Evolutionary conservation across 1,140 invertebrate genomes (phyloP).

Genomic region (Ruditapes philippinarum): DNA sequence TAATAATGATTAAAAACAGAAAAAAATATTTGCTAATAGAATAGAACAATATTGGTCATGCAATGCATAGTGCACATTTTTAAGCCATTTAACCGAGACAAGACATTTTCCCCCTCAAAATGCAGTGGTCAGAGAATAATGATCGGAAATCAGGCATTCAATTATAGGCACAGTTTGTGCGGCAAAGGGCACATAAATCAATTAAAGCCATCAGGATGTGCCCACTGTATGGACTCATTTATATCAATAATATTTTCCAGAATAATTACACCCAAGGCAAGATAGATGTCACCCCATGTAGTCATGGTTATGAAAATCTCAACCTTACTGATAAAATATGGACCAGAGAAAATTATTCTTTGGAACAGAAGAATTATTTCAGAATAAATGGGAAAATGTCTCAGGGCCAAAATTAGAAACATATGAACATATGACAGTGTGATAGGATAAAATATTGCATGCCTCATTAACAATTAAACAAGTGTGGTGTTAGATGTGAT

Average conservation of each 20-base stretch:
- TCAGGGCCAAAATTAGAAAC: constrained; percentile 33
- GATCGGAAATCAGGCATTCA: background rate
- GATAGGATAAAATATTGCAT: background rate
- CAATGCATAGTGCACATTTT: too few species aligned
- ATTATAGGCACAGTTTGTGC: constrained; percentile 28
- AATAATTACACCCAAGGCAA: constrained; percentile 29
- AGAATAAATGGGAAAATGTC: constrained; percentile 45
- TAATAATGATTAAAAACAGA: too few species aligned
- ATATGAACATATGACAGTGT: constrained; percentile 25
- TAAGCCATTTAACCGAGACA: too few species aligned
- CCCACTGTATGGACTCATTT: constrained; percentile 1
- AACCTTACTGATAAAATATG: constrained; percentile 24
- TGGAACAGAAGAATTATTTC: too few species aligned
- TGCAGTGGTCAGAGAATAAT: constrained; percentile 24
- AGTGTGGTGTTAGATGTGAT: background rate
- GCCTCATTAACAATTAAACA: constrained; percentile 43
- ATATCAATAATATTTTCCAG: constrained; percentile 58
- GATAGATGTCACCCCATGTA: constrained; percentile 35
- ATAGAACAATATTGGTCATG: too few species aligned
- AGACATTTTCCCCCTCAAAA: too few species aligned
- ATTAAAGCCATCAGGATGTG: constrained; percentile 27
- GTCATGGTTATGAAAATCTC: constrained; percentile 51
- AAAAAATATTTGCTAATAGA: too few species aligned
- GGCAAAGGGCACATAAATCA: constrained; percentile 56
- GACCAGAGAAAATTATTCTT: too few species aligned